Evolutionary conservation across 2,113 vertebrate genomes (phyloP).

Genomic region (Myodes glareolus): DNA sequence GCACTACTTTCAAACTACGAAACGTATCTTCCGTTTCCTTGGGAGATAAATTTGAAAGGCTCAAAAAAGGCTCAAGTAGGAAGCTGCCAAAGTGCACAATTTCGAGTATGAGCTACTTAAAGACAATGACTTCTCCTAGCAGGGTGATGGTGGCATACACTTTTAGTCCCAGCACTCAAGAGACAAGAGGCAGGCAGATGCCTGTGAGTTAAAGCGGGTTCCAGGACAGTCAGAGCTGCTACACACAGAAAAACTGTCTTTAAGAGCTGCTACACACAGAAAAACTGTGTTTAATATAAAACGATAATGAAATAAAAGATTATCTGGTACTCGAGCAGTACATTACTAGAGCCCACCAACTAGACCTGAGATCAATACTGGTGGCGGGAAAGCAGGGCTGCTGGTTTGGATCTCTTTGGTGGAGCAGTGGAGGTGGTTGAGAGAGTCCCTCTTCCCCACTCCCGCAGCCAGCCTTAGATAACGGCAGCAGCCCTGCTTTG

Average conservation of each 20-base stretch:
- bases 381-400: background rate
- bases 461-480: background rate
- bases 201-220: background rate
- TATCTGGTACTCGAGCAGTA: background rate
- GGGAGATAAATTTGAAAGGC: background rate
- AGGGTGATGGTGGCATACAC: background rate
- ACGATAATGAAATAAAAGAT: conserved; percentile 27
- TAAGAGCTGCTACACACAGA: background rate
- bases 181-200: background rate
- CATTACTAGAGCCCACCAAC: conserved; percentile 39
- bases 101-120: conserved; percentile 4
- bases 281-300: background rate
- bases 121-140: background rate
- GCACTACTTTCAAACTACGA: background rate
- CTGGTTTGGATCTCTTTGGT: background rate
- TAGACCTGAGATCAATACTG: background rate
- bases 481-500: background rate
- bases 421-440: background rate
- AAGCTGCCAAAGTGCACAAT: conserved; percentile 22
- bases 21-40: conserved; percentile 8
- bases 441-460: background rate
- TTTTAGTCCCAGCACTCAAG: background rate
- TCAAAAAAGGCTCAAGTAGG: conserved; percentile 17
- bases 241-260: background rate
- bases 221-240: background rate